A percentile compares a stretch with the other conserved stretches of the same genome.
Conservation (phyloP, 2,888 invertebrate species). For the Habrosyne pyritoides region DNA sequence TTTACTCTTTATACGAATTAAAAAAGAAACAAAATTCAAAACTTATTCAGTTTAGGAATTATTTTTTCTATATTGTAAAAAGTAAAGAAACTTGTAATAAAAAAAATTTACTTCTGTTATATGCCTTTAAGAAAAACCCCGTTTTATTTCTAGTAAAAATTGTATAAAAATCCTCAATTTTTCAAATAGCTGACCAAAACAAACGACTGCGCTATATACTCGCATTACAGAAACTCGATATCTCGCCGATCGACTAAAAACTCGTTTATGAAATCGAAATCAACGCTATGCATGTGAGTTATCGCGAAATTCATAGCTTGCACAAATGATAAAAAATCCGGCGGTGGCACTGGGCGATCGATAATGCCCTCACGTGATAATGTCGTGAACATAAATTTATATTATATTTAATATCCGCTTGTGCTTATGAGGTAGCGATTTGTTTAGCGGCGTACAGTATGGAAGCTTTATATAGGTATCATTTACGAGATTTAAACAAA, state of each 20-base stretch:
- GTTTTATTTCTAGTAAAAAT: too few species aligned
- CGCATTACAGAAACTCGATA: slow-evolving; percentile 23
- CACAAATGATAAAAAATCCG: slow-evolving; percentile 37
- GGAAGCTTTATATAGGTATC: neutral
- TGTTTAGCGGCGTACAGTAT: slow-evolving; percentile 3
- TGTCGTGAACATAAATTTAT: slow-evolving; percentile 25
- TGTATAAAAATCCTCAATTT: neutral
- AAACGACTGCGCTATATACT: neutral
- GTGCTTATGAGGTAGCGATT: slow-evolving; percentile 21
- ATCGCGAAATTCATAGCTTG: slow-evolving; percentile 37
- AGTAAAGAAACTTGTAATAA: too few species aligned
- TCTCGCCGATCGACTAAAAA: slow-evolving; percentile 23
- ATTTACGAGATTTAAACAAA: neutral
- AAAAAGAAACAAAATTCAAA: too few species aligned
- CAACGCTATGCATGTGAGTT: slow-evolving; percentile 23
- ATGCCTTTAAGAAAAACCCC: too few species aligned
- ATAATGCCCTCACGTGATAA: slow-evolving; percentile 22
- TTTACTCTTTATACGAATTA: too few species aligned
- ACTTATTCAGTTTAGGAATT: too few species aligned
- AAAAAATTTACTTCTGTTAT: too few species aligned
- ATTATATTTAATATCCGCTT: slow-evolving; percentile 19
- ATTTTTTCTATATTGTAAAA: too few species aligned
- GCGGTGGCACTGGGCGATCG: slow-evolving; percentile 20
- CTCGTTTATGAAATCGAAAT: slow-evolving; percentile 31
- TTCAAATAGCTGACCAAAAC: neutral